These are phyloP conservation scores for Pandemis cinnamomeana DNA, from an alignment of 2,888 invertebrate species.

Conservation along the genomic window DNA sequence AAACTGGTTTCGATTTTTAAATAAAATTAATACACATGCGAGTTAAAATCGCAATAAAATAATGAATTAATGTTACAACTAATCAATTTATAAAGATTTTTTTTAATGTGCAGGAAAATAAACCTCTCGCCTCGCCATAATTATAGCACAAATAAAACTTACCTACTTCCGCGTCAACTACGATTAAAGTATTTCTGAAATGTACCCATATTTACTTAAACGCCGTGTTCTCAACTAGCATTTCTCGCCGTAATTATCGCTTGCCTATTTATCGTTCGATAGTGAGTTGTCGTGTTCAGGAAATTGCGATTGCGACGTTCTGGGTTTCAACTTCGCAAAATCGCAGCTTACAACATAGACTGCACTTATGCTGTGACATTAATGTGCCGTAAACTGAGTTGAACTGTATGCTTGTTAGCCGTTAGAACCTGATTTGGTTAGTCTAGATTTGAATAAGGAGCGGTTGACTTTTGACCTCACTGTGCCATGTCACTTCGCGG, in stretches of 20 bases:
- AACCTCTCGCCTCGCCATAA: no score
- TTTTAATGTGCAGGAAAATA: no score
- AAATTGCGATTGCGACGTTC: slow-evolving; percentile 31
- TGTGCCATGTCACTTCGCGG: background rate
- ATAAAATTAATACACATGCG: no score
- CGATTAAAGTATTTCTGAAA: no score
- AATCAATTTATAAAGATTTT: no score
- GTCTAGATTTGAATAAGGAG: slow-evolving; percentile 22
- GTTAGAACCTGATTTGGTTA: background rate
- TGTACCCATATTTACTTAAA: background rate
- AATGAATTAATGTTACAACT: no score
- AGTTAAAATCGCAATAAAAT: no score
- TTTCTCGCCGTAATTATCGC: slow-evolving; percentile 9
- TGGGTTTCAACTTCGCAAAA: slow-evolving; percentile 18
- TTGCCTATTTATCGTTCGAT: slow-evolving; percentile 18
- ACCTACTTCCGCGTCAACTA: no score
- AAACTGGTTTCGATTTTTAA: no score
- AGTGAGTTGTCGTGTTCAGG: slow-evolving; percentile 23
- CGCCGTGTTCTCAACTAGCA: background rate
- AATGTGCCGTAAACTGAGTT: slow-evolving; percentile 5
- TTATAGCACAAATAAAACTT: background rate
- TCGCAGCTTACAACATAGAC: slow-evolving; percentile 12
- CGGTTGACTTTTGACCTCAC: slow-evolving; percentile 8
- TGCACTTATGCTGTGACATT: background rate
- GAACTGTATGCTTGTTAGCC: background rate